Percentiles rank a stretch among this genome's conserved stretches.
phyloP scores from a whole-genome alignment of 2,797 vertebrate genomes.

The Propithecus perrieri region DNA sequence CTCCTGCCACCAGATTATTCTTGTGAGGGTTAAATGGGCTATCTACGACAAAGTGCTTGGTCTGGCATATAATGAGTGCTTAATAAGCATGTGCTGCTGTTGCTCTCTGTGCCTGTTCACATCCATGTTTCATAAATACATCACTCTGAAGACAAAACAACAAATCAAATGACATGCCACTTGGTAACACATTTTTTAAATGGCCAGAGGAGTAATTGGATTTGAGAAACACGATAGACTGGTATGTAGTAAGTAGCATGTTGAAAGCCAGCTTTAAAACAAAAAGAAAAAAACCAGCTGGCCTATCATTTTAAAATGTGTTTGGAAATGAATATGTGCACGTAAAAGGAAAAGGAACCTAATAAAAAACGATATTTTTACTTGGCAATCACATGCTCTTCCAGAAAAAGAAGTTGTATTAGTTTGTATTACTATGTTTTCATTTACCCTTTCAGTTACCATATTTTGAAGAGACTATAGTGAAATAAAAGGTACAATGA shows the following conservation, averaged over 20 bases:
- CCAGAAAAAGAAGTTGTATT: not conserved
- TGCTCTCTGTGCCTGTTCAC: not conserved
- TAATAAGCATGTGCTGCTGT: not conserved
- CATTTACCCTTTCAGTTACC: not conserved
- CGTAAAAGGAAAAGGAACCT: not conserved
- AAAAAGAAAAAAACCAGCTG: not conserved
- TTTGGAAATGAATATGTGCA: not conserved
- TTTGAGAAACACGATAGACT: not conserved
- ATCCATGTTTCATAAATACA: not conserved
- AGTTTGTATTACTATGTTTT: not conserved
- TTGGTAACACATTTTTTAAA: not conserved
- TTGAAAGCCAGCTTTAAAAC: not conserved
- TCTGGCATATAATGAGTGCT: not conserved
- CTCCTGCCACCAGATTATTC: fast-evolving
- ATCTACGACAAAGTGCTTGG: not conserved
- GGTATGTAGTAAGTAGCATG: not conserved
- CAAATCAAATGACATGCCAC: not conserved
- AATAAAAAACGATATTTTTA: not conserved
- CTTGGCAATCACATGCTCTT: not conserved
- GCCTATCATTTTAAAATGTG: not conserved
- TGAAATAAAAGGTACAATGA: not conserved
- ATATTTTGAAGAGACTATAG: not conserved
- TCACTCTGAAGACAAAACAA: not conserved
- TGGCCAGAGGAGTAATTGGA: not conserved
- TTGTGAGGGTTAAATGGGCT: not conserved